Evolutionary conservation across 2,113 vertebrate species (phyloP).

Genomic region (Chrysochloris asiatica): DNA sequence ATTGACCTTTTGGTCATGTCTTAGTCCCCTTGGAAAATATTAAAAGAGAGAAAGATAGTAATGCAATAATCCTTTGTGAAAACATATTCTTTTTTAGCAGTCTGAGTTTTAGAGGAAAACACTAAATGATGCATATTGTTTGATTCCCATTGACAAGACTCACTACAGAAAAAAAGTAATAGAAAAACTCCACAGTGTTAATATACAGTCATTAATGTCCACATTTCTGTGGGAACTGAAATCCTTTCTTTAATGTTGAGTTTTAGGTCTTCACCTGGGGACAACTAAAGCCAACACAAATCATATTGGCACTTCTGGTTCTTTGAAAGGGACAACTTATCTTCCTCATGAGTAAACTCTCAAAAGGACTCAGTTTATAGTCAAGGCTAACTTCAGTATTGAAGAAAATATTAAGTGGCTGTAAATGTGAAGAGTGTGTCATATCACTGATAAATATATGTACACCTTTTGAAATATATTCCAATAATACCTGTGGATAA

Average conservation of each 20-base stretch:
- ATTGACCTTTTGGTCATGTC: not conserved
- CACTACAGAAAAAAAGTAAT: conserved; percentile 38
- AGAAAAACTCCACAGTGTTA: conserved; percentile 44
- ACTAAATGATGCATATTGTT: not conserved
- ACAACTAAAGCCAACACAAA: conserved; percentile 39
- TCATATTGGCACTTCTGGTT: not conserved
- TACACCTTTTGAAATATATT: conserved; percentile 33
- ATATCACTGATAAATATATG: conserved; percentile 33
- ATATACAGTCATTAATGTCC: conserved; percentile 19
- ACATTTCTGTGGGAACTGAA: conserved; percentile 49
- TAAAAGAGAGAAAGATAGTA: not conserved
- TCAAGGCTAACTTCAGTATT: conserved; percentile 42
- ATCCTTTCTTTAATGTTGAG: conserved; percentile 42
- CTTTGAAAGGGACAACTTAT: not conserved
- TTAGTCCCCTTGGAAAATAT: not conserved
- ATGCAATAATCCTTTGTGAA: conserved; percentile 22
- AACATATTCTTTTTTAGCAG: not conserved
- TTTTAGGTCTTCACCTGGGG: conserved; percentile 35
- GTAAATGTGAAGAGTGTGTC: conserved; percentile 40
- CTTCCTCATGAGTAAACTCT: conserved; percentile 44
- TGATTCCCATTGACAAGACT: conserved; percentile 37
- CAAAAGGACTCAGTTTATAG: conserved; percentile 26
- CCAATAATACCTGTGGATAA: not conserved
- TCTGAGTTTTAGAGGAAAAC: conserved; percentile 15
- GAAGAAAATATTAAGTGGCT: conserved; percentile 58